Percentiles rank a stretch among this genome's conserved stretches.
Conservation (phyloP, 2,888 invertebrate genomes). For the Deilephila elpenor region DNA sequence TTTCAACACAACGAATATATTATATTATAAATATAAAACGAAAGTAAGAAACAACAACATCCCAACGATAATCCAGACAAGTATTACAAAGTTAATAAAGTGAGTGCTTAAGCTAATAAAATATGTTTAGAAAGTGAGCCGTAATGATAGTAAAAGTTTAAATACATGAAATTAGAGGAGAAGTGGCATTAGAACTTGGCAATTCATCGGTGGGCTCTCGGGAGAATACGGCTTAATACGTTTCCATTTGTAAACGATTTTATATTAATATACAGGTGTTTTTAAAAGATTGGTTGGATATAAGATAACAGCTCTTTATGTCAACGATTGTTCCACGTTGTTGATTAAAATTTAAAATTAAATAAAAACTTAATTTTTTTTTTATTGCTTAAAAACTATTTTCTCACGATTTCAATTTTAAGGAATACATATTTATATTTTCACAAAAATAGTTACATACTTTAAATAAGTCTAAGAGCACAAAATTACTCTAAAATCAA, state of each 20-base stretch:
- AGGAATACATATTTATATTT: too few relatives aligned
- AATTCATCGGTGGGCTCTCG: constrained; percentile 54
- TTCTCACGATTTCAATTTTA: too few relatives aligned
- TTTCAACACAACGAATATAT: background rate
- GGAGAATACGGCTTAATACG: constrained; percentile 44
- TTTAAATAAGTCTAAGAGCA: too few relatives aligned
- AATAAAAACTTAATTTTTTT: too few relatives aligned
- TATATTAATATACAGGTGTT: constrained; percentile 25
- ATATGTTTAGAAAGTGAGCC: constrained; percentile 24
- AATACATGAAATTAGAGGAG: constrained; percentile 54
- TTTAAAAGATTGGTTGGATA: too few relatives aligned
- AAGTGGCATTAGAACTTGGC: constrained; percentile 55
- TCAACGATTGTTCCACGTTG: too few relatives aligned
- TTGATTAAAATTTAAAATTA: too few relatives aligned
- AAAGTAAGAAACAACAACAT: background rate
- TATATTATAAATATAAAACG: background rate
- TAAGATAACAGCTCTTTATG: too few relatives aligned
- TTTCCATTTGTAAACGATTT: constrained; percentile 43
- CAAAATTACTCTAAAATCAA: too few relatives aligned
- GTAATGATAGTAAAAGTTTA: constrained; percentile 45
- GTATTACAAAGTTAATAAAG: constrained; percentile 13
- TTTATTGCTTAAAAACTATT: too few relatives aligned
- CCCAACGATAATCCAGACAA: constrained; percentile 16
- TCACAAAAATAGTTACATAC: too few relatives aligned
- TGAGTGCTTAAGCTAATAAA: constrained; percentile 14